phyloP scores from a whole-genome alignment of 2,888 invertebrate species.

The Xestia c-nigrum region DNA sequence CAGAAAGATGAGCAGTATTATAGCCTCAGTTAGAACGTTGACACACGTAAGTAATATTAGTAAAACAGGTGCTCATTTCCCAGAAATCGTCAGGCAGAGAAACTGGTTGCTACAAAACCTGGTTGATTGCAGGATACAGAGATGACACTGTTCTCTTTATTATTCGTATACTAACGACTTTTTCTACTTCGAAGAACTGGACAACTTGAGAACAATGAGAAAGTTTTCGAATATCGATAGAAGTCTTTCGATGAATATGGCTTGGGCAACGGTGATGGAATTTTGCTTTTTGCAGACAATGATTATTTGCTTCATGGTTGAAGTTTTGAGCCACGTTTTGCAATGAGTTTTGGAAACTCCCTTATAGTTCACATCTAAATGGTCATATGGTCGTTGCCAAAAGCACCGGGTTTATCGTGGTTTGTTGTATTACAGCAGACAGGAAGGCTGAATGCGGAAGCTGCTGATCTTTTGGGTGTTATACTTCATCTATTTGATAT shows the following conservation, averaged over 20 bases:
- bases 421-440: background rate
- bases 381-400: background rate
- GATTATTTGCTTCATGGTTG: background rate
- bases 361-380: background rate
- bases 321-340: background rate
- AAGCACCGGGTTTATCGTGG: background rate
- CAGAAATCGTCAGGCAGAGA: slow-evolving; percentile 32
- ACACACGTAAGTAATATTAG: slow-evolving; percentile 3
- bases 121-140: slow-evolving; percentile 15
- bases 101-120: slow-evolving; percentile 33
- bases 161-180: background rate
- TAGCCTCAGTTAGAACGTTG: slow-evolving; percentile 12
- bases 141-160: slow-evolving; percentile 14
- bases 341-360: background rate
- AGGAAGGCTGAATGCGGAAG: background rate
- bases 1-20: background rate
- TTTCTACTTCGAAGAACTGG: background rate
- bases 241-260: background rate
- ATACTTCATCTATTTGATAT: background rate
- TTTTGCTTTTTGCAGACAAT: background rate
- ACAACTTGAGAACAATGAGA: background rate
- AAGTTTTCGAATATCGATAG: background rate
- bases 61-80: slow-evolving; percentile 50
- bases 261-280: background rate
- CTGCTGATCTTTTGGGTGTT: background rate